phyloP scores from a whole-genome alignment of 2,888 invertebrate genomes.

The Temnothorax rugatulus region DNA sequence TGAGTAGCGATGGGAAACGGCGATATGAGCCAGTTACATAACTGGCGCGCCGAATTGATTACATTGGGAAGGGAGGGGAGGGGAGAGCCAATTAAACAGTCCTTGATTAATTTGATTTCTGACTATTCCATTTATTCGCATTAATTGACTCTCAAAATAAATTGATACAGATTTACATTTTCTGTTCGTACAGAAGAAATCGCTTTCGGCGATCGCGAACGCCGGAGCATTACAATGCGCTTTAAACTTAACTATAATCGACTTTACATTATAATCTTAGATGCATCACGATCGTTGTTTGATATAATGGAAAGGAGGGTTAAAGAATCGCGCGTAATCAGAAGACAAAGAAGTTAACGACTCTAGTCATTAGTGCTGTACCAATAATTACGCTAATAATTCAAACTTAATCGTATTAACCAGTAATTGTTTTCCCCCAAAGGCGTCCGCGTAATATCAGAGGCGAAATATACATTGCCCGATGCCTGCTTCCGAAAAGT shows the following conservation, averaged over 20 bases:
- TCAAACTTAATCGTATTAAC: conserved; percentile 54
- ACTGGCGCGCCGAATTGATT: conserved; percentile 52
- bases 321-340: conserved; percentile 32
- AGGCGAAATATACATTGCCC: conserved; percentile 37
- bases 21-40: conserved; percentile 66
- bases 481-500: conserved; percentile 52
- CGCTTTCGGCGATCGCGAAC: background rate
- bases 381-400: conserved; percentile 48
- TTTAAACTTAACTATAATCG: background rate
- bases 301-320: conserved; percentile 2
- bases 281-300: background rate
- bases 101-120: conserved; percentile 56
- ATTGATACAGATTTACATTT: conserved; percentile 26
- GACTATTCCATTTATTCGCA: conserved; percentile 43
- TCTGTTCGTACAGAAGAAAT: background rate
- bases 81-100: conserved; percentile 55
- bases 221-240: background rate
- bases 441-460: conserved; percentile 40
- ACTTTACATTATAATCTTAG: background rate
- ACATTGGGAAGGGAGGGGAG: conserved; percentile 16
- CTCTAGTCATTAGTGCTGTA: conserved; percentile 19
- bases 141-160: conserved; percentile 42
- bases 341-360: conserved; percentile 32
- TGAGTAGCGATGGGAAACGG: conserved; percentile 66
- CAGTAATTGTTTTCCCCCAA: conserved; percentile 43